Conservation (phyloP, 2,888 invertebrate species). For the Tetragonisca angustula region DNA sequence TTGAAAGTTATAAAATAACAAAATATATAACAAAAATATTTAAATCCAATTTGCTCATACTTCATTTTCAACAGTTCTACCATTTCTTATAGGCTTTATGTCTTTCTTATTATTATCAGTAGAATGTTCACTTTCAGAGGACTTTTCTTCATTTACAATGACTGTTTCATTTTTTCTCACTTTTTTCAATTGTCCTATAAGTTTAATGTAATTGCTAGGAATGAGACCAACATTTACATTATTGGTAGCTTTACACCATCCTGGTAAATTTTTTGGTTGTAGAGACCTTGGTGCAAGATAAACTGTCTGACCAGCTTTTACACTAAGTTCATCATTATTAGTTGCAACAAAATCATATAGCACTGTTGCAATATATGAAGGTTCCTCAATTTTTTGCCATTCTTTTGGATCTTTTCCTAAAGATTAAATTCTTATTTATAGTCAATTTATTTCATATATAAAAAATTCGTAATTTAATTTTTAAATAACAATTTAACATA, state of each 20-base stretch:
- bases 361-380: constrained; percentile 88
- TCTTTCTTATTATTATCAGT: background rate
- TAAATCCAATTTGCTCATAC: background rate
- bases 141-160: constrained; percentile 2
- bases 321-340: constrained; percentile 90
- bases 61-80: constrained; percentile 17
- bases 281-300: constrained; percentile 93
- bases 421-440: constrained; percentile 49
- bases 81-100: constrained; percentile 4
- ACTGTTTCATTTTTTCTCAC: constrained; percentile 61
- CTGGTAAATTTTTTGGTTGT: constrained; percentile 87
- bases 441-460: background rate
- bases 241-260: constrained; percentile 81
- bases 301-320: constrained; percentile 91
- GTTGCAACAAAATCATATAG: constrained; percentile 91
- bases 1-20: background rate
- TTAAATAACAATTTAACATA: background rate
- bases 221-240: constrained; percentile 78
- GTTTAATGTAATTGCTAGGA: constrained; percentile 78
- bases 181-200: constrained; percentile 79
- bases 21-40: background rate
- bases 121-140: constrained; percentile 7
- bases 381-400: constrained; percentile 86
- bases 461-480: background rate
- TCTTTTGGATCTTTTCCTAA: constrained; percentile 88